These are phyloP conservation scores for Dolichopus griseipennis DNA, from an alignment of 2,888 invertebrate species.

Conservation along the genomic window DNA sequence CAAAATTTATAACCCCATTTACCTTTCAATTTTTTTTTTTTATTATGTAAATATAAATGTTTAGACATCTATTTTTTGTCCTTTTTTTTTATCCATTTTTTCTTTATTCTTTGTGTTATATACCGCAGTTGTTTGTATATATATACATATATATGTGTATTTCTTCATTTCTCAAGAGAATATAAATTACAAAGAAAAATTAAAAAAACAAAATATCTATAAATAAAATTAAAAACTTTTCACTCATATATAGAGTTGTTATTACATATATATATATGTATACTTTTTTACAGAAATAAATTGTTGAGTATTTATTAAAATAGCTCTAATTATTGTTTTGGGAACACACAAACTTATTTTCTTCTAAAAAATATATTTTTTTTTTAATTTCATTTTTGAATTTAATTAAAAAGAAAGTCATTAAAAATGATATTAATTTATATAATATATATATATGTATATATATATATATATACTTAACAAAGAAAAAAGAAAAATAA, in stretches of 20 bases:
- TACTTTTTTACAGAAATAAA: too few species aligned
- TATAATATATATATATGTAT: background rate
- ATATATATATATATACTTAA: background rate
- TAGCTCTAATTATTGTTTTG: background rate
- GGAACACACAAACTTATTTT: background rate
- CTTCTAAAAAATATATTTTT: too few species aligned
- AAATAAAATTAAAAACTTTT: too few species aligned
- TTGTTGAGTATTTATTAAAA: background rate
- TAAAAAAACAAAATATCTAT: too few species aligned
- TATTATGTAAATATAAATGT: too few species aligned
- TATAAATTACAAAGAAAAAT: too few species aligned
- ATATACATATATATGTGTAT: background rate
- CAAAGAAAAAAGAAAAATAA: background rate
- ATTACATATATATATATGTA: background rate
- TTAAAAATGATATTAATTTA: background rate
- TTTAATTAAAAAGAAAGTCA: slow-evolving; percentile 2
- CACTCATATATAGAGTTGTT: too few species aligned
- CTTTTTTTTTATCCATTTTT: background rate
- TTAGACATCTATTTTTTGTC: too few species aligned
- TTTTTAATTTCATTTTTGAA: background rate
- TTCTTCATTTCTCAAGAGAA: background rate
- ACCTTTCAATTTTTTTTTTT: too few species aligned
- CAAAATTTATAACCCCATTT: too few species aligned
- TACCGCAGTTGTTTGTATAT: background rate
- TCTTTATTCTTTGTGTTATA: background rate